phyloP scores from a whole-genome alignment of 2,888 invertebrate species.

The Tachina grossa region DNA sequence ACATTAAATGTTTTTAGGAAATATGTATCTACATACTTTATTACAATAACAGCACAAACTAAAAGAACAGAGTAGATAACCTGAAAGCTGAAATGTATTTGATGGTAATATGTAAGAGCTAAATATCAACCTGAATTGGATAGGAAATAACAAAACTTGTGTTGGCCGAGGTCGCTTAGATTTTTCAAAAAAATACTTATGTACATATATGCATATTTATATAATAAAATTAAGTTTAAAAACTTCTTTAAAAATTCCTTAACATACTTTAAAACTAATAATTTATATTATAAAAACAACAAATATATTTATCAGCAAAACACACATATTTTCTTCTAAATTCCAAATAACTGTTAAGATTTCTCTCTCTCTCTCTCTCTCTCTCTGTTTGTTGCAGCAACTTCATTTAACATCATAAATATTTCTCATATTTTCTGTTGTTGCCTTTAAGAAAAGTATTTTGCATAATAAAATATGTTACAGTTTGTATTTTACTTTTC shows the following conservation, averaged over 20 bases:
- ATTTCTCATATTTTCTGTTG: not conserved
- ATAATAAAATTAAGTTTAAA: too few relatives aligned
- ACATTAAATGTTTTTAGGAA: conserved; percentile 4
- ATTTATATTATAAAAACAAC: too few relatives aligned
- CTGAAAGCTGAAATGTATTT: too few relatives aligned
- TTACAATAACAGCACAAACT: not conserved
- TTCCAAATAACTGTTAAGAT: not conserved
- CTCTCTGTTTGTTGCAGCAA: not conserved
- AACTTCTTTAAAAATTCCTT: not conserved
- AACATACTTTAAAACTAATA: not conserved
- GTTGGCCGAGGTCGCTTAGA: too few relatives aligned
- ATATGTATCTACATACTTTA: not conserved
- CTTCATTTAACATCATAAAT: not conserved
- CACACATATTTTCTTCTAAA: not conserved
- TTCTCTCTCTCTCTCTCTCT: not conserved
- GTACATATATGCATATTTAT: too few relatives aligned
- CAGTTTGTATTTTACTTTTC: not conserved
- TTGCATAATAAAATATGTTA: not conserved
- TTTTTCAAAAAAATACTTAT: too few relatives aligned
- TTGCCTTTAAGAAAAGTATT: not conserved
- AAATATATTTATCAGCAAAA: too few relatives aligned
- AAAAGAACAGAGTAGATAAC: too few relatives aligned
- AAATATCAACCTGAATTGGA: too few relatives aligned
- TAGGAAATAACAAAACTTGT: too few relatives aligned
- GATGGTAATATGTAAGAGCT: too few relatives aligned